Evolutionary conservation across 2,888 invertebrate genomes (phyloP).

Genomic region (Apodemia zela): DNA sequence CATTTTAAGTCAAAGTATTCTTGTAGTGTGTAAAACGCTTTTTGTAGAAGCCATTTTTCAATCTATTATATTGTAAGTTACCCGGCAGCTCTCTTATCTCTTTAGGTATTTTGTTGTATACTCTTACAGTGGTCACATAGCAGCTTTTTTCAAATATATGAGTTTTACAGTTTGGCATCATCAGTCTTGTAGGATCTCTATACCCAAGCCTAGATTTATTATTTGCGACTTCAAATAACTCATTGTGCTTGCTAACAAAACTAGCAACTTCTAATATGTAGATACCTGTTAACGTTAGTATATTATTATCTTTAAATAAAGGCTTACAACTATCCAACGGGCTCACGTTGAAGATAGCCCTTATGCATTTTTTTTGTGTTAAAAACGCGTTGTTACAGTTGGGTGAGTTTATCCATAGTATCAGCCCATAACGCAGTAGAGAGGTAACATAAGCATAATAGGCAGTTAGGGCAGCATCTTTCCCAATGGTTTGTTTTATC

Average conservation of each 20-base stretch:
- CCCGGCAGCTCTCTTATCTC: no score
- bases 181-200: no score
- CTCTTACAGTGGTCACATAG: no score
- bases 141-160: no score
- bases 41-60: no score
- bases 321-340: neutral
- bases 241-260: neutral
- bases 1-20: no score
- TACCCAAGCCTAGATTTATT: no score
- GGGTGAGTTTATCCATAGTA: constrained; percentile 4
- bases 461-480: neutral
- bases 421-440: neutral
- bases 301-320: neutral
- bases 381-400: neutral
- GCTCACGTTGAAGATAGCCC: neutral
- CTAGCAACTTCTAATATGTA: neutral
- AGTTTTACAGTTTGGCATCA: no score
- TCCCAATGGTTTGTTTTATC: neutral
- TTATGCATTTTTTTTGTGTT: neutral
- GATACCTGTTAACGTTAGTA: neutral
- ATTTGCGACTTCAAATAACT: no score
- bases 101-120: no score
- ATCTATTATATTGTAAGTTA: no score
- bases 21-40: no score
- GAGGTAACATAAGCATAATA: constrained; percentile 2